Base-by-base conservation (phyloP, 2,888 invertebrate species). In the Leptopilina drosophilae region DNA sequence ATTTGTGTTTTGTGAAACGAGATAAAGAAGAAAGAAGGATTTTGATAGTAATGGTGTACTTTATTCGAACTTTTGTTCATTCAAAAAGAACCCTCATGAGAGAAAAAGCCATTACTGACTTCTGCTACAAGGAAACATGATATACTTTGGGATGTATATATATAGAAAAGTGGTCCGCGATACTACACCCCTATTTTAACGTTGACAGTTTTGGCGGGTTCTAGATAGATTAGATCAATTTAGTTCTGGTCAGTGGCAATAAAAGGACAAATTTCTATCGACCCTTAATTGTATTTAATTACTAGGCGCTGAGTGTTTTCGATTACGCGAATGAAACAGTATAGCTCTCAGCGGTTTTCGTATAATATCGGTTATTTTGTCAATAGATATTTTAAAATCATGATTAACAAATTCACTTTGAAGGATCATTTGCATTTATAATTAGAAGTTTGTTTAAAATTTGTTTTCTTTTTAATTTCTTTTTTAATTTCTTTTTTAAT, bases 101-200 rank as follows among this genome's bases (percentile, higher is more conserved):
- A 56, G 56, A 53, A 73, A 73, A 33, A 12, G 33, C 69, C 56
- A 73, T 73, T 56, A 56, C 69, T 73, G 69, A 73, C 56, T 73
- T 56, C 53, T 73, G 69, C 33, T 73, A 15, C n/a, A 49, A 69
- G 53, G 69, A 56, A 73, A 73, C 69, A 73, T 56, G 69, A 73
- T 73, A 73, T 33, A 73, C 33, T 56, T 73, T 20, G 26, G 69
- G 53, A 11, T 49, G 12, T 56, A 56, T 73, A 73, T 53, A 49
- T n/a, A 53, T 69, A 69, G 49, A 20, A 53, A 42, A 42, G 42
- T 42, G 33, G 3, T 33, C 33, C 8, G 42, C 42, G 42, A 42
- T 42, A 42, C 8, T 8, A 26, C 56, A n/a, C 33, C 56, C 69
- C 69, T 73, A 73, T 73, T 14, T 73, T 73, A 20, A n/a, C 56